These are phyloP conservation scores for Pemphigus obesinymphae DNA, from an alignment of 1,140 invertebrate genomes.

Conservation along the genomic window DNA sequence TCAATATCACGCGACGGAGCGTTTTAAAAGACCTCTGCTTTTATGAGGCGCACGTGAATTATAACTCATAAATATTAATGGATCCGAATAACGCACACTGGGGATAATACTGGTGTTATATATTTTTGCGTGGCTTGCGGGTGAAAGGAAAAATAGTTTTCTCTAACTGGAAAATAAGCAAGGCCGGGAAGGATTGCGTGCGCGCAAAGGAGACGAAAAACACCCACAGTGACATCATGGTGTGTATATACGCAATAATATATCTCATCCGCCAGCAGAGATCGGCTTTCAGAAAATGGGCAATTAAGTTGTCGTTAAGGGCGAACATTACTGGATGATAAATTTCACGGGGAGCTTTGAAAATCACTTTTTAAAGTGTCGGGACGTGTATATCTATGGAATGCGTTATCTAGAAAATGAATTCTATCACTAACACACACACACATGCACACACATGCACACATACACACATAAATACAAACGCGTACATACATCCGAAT, in stretches of 20 bases:
- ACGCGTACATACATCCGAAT: neutral
- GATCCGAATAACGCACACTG: constrained; percentile 22
- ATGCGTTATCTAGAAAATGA: neutral
- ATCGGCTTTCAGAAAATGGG: neutral
- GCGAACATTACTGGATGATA: neutral
- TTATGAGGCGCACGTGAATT: constrained; percentile 28
- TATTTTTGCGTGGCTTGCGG: neutral
- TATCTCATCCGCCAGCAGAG: constrained; percentile 5
- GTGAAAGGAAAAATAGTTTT: neutral
- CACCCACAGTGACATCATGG: neutral
- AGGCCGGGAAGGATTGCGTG: neutral
- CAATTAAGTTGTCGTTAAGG: constrained; percentile 19
- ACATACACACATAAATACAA: neutral
- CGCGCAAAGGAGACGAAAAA: neutral
- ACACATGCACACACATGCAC: neutral
- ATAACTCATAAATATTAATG: constrained; percentile 40
- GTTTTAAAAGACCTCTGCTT: constrained; percentile 35
- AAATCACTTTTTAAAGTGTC: constrained; percentile 15
- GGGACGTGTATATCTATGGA: neutral
- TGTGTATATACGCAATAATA: neutral
- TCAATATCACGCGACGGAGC: constrained; percentile 2
- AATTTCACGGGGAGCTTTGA: neutral
- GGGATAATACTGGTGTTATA: neutral
- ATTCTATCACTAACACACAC: neutral
- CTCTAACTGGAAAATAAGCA: constrained; percentile 24